Evolutionary conservation across 2,888 invertebrate species (phyloP).

Genomic region (Hesperia comma): DNA sequence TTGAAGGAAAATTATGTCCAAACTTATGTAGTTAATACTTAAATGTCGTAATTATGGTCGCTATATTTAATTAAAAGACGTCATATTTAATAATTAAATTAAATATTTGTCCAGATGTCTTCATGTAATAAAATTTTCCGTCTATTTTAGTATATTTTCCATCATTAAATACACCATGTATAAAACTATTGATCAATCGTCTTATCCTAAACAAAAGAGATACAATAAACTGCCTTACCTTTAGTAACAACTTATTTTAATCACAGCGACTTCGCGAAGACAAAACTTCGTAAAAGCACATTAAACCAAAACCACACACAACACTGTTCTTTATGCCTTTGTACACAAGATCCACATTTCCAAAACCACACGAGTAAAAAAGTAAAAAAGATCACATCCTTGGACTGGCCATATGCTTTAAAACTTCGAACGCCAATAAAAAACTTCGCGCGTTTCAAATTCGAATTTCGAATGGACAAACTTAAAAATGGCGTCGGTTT

Average conservation of each 20-base stretch:
- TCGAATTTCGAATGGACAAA: constrained; percentile 15
- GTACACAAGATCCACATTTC: constrained; percentile 72
- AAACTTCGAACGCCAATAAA: constrained; percentile 43
- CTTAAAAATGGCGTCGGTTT: constrained; percentile 39
- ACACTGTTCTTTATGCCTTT: constrained; percentile 68
- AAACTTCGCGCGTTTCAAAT: constrained; percentile 33
- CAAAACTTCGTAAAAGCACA: constrained; percentile 63
- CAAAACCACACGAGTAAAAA: constrained; percentile 51
- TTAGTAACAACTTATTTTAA: constrained; percentile 46
- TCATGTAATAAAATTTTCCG: no score
- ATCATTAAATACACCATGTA: no score
- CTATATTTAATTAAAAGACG: no score
- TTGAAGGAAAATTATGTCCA: no score
- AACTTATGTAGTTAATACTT: no score
- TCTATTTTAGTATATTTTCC: no score
- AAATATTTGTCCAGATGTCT: no score
- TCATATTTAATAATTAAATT: no score
- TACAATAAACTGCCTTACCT: constrained; percentile 45
- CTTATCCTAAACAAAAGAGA: constrained; percentile 1
- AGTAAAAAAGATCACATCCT: constrained; percentile 68
- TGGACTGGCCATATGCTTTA: constrained; percentile 57
- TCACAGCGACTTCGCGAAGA: constrained; percentile 51
- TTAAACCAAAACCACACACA: constrained; percentile 56
- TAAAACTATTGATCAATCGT: no score
- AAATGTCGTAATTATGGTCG: no score